phyloP scores from a whole-genome alignment of 92 coral and sea anemone species.

The Metridium senile region DNA sequence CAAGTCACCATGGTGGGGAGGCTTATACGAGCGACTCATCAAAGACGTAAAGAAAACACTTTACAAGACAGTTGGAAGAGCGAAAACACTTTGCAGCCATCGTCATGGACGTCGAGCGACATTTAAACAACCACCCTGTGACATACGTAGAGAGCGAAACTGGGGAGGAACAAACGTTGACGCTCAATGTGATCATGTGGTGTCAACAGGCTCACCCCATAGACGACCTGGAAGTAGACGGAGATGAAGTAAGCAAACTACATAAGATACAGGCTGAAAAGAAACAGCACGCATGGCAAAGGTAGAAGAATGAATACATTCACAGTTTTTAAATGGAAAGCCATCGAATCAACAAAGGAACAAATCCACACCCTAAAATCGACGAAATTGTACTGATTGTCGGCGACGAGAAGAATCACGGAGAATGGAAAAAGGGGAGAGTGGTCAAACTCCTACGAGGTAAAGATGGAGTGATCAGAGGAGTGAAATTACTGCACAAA shows the following conservation, averaged over 20 bases:
- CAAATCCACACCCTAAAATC: conserved; percentile 22
- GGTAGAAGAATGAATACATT: conserved; percentile 60
- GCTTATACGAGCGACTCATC: conserved; percentile 53
- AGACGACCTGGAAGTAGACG: conserved; percentile 61
- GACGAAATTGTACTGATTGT: conserved; percentile 61
- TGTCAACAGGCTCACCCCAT: conserved; percentile 53
- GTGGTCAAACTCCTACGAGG: conserved; percentile 35
- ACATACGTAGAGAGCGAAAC: conserved; percentile 60
- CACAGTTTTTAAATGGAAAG: conserved; percentile 71
- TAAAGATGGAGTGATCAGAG: conserved; percentile 20
- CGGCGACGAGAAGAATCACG: conserved; percentile 64
- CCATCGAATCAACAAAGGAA: conserved; percentile 32
- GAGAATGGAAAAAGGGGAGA: conserved; percentile 36
- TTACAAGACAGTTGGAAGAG: too few species aligned
- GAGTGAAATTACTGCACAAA: conserved; percentile 33
- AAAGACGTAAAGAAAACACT: conserved; percentile 60
- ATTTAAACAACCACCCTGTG: conserved; percentile 56
- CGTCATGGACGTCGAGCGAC: conserved; percentile 54
- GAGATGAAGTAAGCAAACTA: conserved; percentile 46
- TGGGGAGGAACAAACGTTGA: conserved; percentile 58
- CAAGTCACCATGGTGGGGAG: conserved; percentile 72
- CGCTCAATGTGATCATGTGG: conserved; percentile 68
- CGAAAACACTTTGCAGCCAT: conserved; percentile 54
- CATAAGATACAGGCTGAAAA: conserved; percentile 24
- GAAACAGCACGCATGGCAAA: conserved; percentile 49